Evolutionary conservation across 1,140 invertebrate genomes (phyloP), one percentile per base, ranked within the genome.

Genomic region (Hormaphis cornu): DNA sequence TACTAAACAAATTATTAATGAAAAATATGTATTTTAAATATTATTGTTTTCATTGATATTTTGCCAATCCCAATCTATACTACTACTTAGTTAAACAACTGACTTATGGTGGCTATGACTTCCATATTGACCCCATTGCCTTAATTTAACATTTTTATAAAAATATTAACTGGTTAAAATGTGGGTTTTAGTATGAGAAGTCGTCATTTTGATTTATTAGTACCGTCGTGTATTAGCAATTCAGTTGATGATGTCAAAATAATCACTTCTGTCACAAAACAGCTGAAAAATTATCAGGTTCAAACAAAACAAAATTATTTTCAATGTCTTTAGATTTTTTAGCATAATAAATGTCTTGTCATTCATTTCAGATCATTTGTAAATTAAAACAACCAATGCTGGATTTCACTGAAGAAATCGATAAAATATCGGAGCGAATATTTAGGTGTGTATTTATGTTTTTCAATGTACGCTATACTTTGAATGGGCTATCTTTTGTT

Each of bases 281-380:
- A 66, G 12, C 16, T 66, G 50, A 66, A 66, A 33, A 66, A 66
- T 66, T 66, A 66, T 66, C 44, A 66, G 44, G 61, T 66, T 30
- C 37, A 40, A 40, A 40, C 37, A 40, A 7, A 40, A 14, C 7
- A 40, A 40, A 37, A 37, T 6, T 37, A 37, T 37, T 14, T 37
- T 37, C 35, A 6, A 37, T 37, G 7, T 8, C 6, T 37, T 37
- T 37, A 37, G 35, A 14, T 37, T 8, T 37, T 37, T 24, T 12
- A 24, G 5, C 22, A 22, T 9, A 3, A 24, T 24, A 48, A 48
- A 48, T 40, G 14, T 22, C 33, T 44, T 16, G 5, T 8, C 16
- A 16, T 14, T 58, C 1, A 18, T 46, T 61, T 50, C 18, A 66
- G 61, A 28, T 66, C 50, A 33, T 66, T 35, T 66, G 61, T 66